Conservation (phyloP, 2,888 invertebrate species). For the Drosophila rellima region DNA sequence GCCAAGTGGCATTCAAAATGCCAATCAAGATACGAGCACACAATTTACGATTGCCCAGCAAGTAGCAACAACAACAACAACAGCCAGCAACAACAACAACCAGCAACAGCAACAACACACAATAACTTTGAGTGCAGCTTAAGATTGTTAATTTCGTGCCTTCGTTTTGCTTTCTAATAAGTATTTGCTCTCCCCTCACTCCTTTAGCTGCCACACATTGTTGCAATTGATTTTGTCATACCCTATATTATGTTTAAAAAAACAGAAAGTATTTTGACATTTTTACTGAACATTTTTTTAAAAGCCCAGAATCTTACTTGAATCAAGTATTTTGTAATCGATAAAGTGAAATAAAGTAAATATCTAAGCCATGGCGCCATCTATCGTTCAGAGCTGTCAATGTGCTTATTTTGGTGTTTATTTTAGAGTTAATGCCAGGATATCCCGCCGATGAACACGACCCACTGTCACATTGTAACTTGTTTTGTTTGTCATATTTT, state of each 20-base stretch:
- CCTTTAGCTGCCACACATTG: constrained; percentile 7
- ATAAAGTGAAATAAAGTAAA: too few relatives aligned
- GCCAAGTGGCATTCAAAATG: constrained; percentile 61
- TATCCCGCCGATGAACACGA: neutral
- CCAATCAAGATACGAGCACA: constrained; percentile 61
- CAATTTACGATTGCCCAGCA: constrained; percentile 72
- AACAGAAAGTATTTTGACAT: neutral
- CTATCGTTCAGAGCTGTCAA: neutral
- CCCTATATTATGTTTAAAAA: neutral
- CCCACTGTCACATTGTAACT: neutral
- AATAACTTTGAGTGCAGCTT: constrained; percentile 34
- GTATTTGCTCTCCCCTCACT: constrained; percentile 4
- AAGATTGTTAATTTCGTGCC: constrained; percentile 36
- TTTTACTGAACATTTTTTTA: too few relatives aligned
- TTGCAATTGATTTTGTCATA: constrained; percentile 8
- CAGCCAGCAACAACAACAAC: neutral
- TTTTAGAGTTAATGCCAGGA: neutral
- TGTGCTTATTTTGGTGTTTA: neutral
- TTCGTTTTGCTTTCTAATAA: constrained; percentile 26
- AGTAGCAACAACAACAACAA: constrained; percentile 26
- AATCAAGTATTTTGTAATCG: too few relatives aligned
- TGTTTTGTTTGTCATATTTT: constrained; percentile 25
- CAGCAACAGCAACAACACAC: constrained; percentile 7
- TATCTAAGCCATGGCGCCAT: neutral
- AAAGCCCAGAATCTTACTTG: too few relatives aligned